Evolutionary conservation across 2,113 vertebrate genomes (phyloP), one percentile per base, ranked within the genome.

Genomic region (Otolemur garnettii): DNA sequence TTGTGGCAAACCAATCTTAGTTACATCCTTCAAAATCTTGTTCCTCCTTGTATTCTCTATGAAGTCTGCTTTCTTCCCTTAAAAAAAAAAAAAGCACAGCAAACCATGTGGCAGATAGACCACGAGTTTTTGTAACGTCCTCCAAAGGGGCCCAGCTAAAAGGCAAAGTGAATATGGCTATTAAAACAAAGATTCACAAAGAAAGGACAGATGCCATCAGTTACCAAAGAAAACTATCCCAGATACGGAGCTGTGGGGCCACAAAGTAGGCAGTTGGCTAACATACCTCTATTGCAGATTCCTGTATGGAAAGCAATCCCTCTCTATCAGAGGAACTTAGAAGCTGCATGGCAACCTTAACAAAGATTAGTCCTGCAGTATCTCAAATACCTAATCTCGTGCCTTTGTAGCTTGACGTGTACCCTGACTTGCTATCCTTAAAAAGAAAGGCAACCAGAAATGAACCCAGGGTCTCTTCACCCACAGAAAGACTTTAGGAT

Each of bases 51-150:
- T 24, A 68, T 62, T 35, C 33, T 60, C 24, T 30, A 26, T 45
- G 22, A 74, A 75, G 35, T 53, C 45, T n/a, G 9, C 30, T 3
- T 62, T 92, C 53, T 75, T 69, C 22, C 71, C 22, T 28, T 28
- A 35, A 21, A 53, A 33, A 30, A 53, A 33, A 30, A n/a, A 26
- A 1, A 9, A 5, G 59, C 14, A 6, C 2, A 64, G 50, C 33
- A 53, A 62, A 4, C 5, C 57, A 0, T 11, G n/a, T 18, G 9
- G n/a, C 4, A 17, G 30, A 57, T 0, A 78, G 50, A 66, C 14
- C 28, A 17, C 33, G 17, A 38, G 18, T 53, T 88, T 79, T 8
- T 72, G n/a, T 26, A 79, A 59, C 11, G 7, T 4, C 60, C 55
- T 64, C 18, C 66, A 42, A 42, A 80, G 60, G 17, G 7, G 14